Conservation (phyloP, 35 echinoderm and acorn worm species). For the Lytechinus pictus region DNA sequence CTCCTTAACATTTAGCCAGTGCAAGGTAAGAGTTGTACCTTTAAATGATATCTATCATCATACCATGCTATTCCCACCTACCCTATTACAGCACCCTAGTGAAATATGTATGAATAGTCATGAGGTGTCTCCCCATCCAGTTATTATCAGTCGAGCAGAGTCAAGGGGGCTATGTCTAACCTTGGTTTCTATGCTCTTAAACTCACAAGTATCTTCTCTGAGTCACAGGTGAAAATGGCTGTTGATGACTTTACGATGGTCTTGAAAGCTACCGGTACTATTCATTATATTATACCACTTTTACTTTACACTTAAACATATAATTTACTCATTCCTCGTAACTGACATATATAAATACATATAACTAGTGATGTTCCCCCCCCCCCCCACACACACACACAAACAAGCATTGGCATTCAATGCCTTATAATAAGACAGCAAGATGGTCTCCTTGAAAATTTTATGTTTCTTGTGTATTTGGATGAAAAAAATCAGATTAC, state of each 20-base stretch:
- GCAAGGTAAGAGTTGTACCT: background rate
- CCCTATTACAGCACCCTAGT: background rate
- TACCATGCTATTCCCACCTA: background rate
- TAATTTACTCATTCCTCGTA: too few species aligned
- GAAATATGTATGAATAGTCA: background rate
- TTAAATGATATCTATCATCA: background rate
- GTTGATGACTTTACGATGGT: background rate
- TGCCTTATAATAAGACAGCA: too few species aligned
- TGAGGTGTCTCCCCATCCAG: background rate
- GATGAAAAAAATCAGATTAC: too few species aligned
- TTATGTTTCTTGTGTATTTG: too few species aligned
- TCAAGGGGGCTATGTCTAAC: background rate
- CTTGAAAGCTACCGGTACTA: background rate
- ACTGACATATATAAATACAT: too few species aligned
- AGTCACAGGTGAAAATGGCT: background rate
- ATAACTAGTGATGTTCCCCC: too few species aligned
- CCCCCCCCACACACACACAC: too few species aligned
- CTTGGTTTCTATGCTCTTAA: background rate
- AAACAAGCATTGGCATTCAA: too few species aligned
- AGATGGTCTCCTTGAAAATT: too few species aligned
- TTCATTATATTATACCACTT: too few species aligned
- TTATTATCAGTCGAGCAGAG: background rate
- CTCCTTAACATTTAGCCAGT: background rate
- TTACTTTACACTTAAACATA: too few species aligned
- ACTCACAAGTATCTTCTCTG: background rate